phyloP scores from a whole-genome alignment of 2,797 vertebrate species.

The Sebastes minor region DNA sequence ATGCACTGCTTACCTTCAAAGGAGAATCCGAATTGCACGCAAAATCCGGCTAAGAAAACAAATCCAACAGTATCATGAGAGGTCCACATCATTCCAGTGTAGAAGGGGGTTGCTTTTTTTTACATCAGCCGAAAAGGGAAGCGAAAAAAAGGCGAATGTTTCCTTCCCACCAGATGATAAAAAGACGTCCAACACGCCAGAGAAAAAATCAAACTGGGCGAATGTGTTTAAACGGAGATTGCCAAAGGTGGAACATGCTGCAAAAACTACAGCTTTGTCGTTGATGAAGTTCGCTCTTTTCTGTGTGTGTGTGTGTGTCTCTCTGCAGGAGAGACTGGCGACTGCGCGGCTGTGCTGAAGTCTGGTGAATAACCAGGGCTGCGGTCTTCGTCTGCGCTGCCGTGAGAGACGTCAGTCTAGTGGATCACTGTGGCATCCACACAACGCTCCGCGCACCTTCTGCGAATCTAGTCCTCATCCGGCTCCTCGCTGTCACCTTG shows the following conservation, averaged over 20 bases:
- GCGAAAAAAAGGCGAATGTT: conserved; percentile 34
- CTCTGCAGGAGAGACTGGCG: conserved; percentile 54
- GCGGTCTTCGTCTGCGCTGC: conserved; percentile 69
- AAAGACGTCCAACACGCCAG: conserved; percentile 39
- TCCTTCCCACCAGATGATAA: conserved; percentile 23
- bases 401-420: conserved; percentile 77
- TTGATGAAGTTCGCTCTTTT: conserved; percentile 31
- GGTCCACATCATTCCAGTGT: conserved; percentile 83
- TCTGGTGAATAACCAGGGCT: conserved; percentile 68
- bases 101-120: conserved; percentile 42
- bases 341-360: conserved; percentile 58
- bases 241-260: conserved; percentile 74
- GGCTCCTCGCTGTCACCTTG: conserved; percentile 44
- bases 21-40: conserved; percentile 80
- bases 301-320: background rate
- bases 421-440: conserved; percentile 67
- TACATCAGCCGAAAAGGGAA: conserved; percentile 63
- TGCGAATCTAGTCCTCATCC: conserved; percentile 37
- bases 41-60: conserved; percentile 81
- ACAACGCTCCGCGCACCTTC: conserved; percentile 43
- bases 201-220: conserved; percentile 68
- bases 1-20: conserved; percentile 78
- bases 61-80: conserved; percentile 84
- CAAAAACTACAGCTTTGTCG: conserved; percentile 54
- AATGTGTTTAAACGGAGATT: conserved; percentile 49